Evolutionary conservation across 1,140 invertebrate species (phyloP).

Genomic region (Cyclina sinensis): DNA sequence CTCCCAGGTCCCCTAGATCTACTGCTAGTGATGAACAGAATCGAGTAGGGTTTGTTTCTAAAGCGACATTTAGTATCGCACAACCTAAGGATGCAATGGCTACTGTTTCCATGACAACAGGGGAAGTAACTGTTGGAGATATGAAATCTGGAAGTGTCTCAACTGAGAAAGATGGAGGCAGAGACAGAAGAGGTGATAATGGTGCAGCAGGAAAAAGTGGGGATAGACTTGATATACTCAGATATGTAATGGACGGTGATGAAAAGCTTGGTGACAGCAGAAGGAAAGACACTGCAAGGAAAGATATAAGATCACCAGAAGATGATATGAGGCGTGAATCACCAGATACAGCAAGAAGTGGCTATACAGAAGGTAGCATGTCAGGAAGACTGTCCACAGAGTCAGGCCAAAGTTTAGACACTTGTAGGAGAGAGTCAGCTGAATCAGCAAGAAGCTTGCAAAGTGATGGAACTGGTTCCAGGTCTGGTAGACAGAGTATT

Average conservation of each 20-base stretch:
- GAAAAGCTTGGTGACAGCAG: not conserved
- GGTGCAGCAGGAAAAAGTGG: not conserved
- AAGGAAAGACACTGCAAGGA: not conserved
- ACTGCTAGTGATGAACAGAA: constrained; percentile 48
- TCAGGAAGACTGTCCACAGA: constrained; percentile 51
- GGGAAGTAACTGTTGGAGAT: constrained; percentile 40
- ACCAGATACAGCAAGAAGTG: constrained; percentile 49
- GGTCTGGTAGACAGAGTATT: constrained; percentile 33
- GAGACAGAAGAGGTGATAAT: not conserved
- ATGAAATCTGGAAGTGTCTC: not conserved
- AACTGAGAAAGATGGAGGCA: not conserved
- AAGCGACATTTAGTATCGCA: constrained; percentile 53
- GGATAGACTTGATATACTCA: constrained; percentile 59
- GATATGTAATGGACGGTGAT: constrained; percentile 52
- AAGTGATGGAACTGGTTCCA: not conserved
- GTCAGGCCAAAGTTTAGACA: constrained; percentile 44
- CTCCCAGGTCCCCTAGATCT: constrained; percentile 69
- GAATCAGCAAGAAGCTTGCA: constrained; percentile 12
- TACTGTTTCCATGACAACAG: constrained; percentile 60
- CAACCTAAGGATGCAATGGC: constrained; percentile 35
- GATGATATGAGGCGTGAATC: constrained; percentile 6
- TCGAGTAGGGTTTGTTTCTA: constrained; percentile 52
- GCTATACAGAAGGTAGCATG: constrained; percentile 33
- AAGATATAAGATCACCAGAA: constrained; percentile 17
- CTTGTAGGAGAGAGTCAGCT: constrained; percentile 41